Conservation (phyloP, 2,888 invertebrate species). For the Trichacis sp. region DNA sequence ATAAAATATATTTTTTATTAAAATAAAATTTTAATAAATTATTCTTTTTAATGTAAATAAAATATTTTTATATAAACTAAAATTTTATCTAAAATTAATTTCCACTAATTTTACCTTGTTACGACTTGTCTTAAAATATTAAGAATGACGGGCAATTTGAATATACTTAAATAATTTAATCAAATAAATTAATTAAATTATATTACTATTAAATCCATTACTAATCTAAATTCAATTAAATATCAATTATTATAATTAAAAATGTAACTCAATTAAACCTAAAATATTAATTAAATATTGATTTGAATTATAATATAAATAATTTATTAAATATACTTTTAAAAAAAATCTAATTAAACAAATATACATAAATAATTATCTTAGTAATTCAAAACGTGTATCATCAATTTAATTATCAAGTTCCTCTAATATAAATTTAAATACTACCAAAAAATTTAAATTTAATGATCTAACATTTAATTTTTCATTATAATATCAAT, state of each 20-base stretch:
- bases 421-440: constrained; percentile 34
- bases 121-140: constrained; percentile 66
- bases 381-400: constrained; percentile 25
- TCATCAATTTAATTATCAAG: constrained; percentile 31
- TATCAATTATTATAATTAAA: constrained; percentile 75
- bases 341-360: constrained; percentile 54
- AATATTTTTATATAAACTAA: constrained; percentile 19
- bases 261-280: constrained; percentile 80
- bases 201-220: constrained; percentile 74
- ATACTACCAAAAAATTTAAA: constrained; percentile 52
- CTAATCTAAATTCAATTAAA: constrained; percentile 72
- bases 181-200: constrained; percentile 73
- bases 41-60: constrained; percentile 20
- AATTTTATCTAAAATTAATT: constrained; percentile 30
- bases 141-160: constrained; percentile 81
- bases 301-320: constrained; percentile 71
- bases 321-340: constrained; percentile 73
- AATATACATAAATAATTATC: constrained; percentile 36
- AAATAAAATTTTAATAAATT: constrained; percentile 42
- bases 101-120: constrained; percentile 49
- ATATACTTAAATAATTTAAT: constrained; percentile 62
- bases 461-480: constrained; percentile 70
- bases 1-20: constrained; percentile 71
- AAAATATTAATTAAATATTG: constrained; percentile 74
- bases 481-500: constrained; percentile 72